Base-by-base conservation (phyloP, 2,797 vertebrate species). In the Champsocephalus esox region DNA sequence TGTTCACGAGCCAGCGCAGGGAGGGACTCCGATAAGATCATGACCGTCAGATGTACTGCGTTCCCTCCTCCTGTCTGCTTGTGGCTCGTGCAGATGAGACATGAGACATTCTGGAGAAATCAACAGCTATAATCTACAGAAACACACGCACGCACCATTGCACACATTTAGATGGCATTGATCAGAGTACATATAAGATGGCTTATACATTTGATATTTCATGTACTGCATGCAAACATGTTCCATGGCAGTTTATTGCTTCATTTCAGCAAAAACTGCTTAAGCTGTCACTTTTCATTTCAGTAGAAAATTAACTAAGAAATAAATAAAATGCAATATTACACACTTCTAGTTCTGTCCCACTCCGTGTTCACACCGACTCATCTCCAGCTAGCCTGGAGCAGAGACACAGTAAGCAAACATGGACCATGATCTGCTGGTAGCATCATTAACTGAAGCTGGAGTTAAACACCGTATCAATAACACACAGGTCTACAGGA, bases 1-100 rank as follows among this genome's bases (percentile, higher is more conserved):
- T 73, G 49, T 51, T 69, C 19, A 68, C 14, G 21, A 34, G 17
- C 12, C 45, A 60, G 21, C 41, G 43, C n/a, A 66, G n/a, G 49
- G 46, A 69, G 14, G 10, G 46, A 46, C 12, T 34, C 0, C 52
- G 44, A 66, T 64, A 65, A 68, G 57, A 46, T 45, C 2, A 14
- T 32, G 56, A 21, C 43, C 51, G 64, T 57, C 21, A 74, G 24
- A 75, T 4, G 41, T 7, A 17, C 8, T 54, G 17, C 38, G 4
- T 73, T n/a, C 5, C 65, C 19, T 70, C 24, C 14, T n/a, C 34
- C 11, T 14, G 6, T 16, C 13, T 46, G 5, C 1, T 11, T n/a
- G 38, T 14, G 43, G 10, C 50, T 34, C 10, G 38, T 13, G 14
- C n/a, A 41, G 12, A 62, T 9, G 44, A 28, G 41, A 9, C 19